Percentiles rank a stretch among this genome's conserved stretches.
These are phyloP conservation scores for Drosophila emarginata DNA, from an alignment of 2,888 invertebrate species.

Conservation along the genomic window DNA sequence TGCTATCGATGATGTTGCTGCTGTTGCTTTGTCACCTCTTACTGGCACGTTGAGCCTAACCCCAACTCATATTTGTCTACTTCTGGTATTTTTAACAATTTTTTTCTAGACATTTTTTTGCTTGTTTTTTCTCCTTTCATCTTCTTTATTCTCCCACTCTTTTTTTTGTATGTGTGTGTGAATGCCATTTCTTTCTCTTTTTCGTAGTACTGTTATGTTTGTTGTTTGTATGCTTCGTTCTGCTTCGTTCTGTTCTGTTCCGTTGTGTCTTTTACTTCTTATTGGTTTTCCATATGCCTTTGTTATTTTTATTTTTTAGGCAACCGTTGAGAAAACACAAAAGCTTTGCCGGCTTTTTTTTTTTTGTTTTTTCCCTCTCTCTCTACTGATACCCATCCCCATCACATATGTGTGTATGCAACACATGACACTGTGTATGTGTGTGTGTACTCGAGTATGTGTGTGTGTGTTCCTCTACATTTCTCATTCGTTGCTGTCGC, in stretches of 20 bases:
- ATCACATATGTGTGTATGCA: constrained; percentile 6
- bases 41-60: constrained; percentile 9
- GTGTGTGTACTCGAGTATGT: constrained; percentile 24
- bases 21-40: background rate
- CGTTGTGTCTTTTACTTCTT: constrained; percentile 7
- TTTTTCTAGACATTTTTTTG: constrained; percentile 51
- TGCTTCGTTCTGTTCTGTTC: constrained; percentile 15
- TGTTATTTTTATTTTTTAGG: constrained; percentile 74
- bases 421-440: constrained; percentile 15
- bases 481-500: constrained; percentile 70
- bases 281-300: constrained; percentile 10
- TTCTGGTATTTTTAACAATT: constrained; percentile 59
- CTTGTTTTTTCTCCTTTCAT: background rate
- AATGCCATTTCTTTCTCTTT: constrained; percentile 7
- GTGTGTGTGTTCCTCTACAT: constrained; percentile 58
- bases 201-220: constrained; percentile 56
- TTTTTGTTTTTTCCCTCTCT: constrained; percentile 7
- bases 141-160: background rate
- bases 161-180: background rate
- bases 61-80: constrained; percentile 21
- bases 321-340: constrained; percentile 70
- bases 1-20: background rate
- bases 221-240: constrained; percentile 54
- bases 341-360: constrained; percentile 60
- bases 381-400: background rate